phyloP scores from a whole-genome alignment of 2,888 invertebrate genomes.

The Cynaeus angustus region DNA sequence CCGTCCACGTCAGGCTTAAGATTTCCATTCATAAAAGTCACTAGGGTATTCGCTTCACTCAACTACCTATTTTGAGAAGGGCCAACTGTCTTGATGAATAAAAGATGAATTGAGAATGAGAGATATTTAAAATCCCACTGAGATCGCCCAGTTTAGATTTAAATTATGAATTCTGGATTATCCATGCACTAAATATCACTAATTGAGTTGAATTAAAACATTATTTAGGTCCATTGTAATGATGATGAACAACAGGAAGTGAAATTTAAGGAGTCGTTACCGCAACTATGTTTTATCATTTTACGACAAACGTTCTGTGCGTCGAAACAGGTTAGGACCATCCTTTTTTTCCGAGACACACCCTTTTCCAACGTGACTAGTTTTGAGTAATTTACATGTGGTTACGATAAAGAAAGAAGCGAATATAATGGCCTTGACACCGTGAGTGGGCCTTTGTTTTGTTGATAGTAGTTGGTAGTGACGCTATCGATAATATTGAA shows the following conservation, averaged over 20 bases:
- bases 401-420: not conserved
- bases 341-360: too few species aligned
- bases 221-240: slow-evolving; percentile 29
- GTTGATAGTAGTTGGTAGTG: slow-evolving; percentile 18
- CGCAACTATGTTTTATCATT: slow-evolving; percentile 25
- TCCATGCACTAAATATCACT: slow-evolving; percentile 22
- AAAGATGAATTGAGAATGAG: slow-evolving; percentile 32
- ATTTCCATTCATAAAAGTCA: slow-evolving; percentile 25
- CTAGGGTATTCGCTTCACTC: slow-evolving; percentile 22
- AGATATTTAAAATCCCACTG: slow-evolving; percentile 19
- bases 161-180: slow-evolving; percentile 26
- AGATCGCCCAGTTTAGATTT: slow-evolving; percentile 17
- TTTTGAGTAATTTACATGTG: too few species aligned
- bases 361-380: too few species aligned
- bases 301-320: slow-evolving; percentile 20
- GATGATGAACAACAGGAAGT: slow-evolving; percentile 27
- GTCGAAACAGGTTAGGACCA: too few species aligned
- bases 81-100: slow-evolving; percentile 30
- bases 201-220: slow-evolving; percentile 33
- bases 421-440: slow-evolving; percentile 24
- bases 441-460: slow-evolving; percentile 33
- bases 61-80: slow-evolving; percentile 30
- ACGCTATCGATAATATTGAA: slow-evolving; percentile 24
- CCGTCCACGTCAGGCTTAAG: too few species aligned
- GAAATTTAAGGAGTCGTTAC: slow-evolving; percentile 20